phyloP scores from a whole-genome alignment of 2,113 vertebrate species.

The Balaenoptera acutorostrata region DNA sequence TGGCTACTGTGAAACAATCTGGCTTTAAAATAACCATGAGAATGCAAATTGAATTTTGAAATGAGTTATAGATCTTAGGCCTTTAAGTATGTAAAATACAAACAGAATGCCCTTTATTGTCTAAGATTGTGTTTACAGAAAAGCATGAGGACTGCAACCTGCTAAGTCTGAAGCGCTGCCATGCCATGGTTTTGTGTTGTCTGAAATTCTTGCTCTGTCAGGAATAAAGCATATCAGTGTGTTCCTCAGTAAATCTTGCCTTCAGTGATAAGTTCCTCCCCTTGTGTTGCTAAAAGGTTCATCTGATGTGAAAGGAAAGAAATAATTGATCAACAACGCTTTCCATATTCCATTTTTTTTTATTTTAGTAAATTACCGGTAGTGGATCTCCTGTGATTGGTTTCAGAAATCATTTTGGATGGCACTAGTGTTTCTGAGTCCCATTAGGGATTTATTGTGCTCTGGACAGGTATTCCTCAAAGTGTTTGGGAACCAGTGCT shows the following conservation, averaged over 20 bases:
- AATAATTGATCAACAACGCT: neutral
- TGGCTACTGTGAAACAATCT: neutral
- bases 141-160: neutral
- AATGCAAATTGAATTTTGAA: slow-evolving; percentile 4
- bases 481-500: neutral
- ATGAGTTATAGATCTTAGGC: neutral
- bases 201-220: neutral
- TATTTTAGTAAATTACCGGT: neutral
- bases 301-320: neutral
- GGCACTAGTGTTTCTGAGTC: neutral
- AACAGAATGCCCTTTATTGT: neutral
- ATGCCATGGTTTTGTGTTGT: neutral
- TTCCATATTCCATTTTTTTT: neutral
- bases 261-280: neutral
- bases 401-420: neutral
- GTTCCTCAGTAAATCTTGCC: neutral
- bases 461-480: neutral
- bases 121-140: neutral
- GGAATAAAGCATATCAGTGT: neutral
- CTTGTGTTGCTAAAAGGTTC: neutral
- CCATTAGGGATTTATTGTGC: neutral
- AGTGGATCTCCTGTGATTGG: neutral
- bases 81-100: neutral
- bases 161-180: neutral
- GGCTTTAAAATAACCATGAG: neutral